A percentile compares a stretch with the other conserved stretches of the same genome.
Conservation (phyloP, 2,888 invertebrate genomes). For the Emmelina monodactyla region DNA sequence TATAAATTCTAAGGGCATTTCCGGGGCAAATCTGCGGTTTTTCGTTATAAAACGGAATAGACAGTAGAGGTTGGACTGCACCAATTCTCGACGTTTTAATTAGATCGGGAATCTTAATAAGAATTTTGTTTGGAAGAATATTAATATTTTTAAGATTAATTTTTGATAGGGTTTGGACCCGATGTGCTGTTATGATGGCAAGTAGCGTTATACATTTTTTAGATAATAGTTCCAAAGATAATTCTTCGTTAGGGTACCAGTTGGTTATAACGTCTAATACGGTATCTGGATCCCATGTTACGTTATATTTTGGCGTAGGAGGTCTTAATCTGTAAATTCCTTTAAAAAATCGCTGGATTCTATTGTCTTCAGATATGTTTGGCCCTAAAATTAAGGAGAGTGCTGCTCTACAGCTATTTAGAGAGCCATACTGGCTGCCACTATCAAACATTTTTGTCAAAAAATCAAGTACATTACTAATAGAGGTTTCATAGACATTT, state of each 20-base stretch:
- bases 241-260: neutral
- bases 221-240: slow-evolving; percentile 4
- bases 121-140: neutral
- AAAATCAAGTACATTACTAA: slow-evolving; percentile 1
- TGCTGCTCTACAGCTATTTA: slow-evolving; percentile 2
- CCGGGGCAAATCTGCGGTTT: slow-evolving; percentile 1
- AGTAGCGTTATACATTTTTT: slow-evolving; percentile 18
- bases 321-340: slow-evolving; percentile 9
- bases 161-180: slow-evolving; percentile 15
- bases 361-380: slow-evolving; percentile 6
- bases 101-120: slow-evolving; percentile 1
- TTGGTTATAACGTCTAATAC: slow-evolving; percentile 10
- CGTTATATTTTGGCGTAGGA: slow-evolving; percentile 14
- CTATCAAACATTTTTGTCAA: neutral
- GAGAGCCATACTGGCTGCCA: neutral
- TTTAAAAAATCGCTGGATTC: slow-evolving; percentile 11
- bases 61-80: neutral
- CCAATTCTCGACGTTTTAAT: slow-evolving; percentile 3
- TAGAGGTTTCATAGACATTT: neutral
- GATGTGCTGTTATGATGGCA: slow-evolving; percentile 13
- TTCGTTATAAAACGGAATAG: neutral
- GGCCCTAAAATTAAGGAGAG: slow-evolving; percentile 1
- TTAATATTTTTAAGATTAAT: slow-evolving; percentile 14
- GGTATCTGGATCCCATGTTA: slow-evolving; percentile 19
- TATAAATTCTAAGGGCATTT: neutral